Conservation (phyloP, 2,113 vertebrate species). For the Oostethus manadensis region DNA sequence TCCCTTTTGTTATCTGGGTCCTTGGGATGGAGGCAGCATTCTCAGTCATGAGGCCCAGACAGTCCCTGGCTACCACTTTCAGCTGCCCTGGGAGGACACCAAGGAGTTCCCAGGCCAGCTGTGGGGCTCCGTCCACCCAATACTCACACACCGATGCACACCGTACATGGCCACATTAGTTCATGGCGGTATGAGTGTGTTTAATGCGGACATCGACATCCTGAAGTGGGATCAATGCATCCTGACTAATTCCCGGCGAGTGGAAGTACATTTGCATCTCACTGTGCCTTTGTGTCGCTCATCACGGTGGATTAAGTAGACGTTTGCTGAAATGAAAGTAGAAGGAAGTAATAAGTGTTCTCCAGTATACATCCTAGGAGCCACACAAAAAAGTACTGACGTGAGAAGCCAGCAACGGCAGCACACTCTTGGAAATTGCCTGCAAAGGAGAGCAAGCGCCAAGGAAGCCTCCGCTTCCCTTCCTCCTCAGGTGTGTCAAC, state of each 20-base stretch:
- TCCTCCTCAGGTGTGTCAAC: conserved; percentile 18
- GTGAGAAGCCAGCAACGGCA: conserved; percentile 15
- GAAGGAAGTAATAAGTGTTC: neutral
- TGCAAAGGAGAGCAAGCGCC: neutral
- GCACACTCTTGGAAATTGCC: conserved; percentile 10
- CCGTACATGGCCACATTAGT: too few species aligned
- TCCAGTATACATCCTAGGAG: conserved; percentile 6
- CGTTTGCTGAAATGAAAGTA: conserved; percentile 1
- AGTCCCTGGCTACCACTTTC: too few species aligned
- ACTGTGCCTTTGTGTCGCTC: conserved; percentile 17
- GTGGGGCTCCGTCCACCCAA: too few species aligned
- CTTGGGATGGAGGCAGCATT: too few species aligned
- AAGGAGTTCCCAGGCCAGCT: too few species aligned
- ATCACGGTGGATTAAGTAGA: conserved; percentile 23
- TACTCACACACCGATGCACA: too few species aligned
- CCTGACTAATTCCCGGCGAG: conserved; percentile 48
- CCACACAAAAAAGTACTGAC: neutral
- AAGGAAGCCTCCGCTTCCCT: conserved; percentile 13
- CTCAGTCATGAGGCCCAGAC: too few species aligned
- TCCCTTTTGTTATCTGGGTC: too few species aligned
- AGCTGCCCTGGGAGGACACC: too few species aligned
- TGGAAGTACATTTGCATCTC: conserved; percentile 44
- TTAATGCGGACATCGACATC: neutral
- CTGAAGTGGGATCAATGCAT: conserved; percentile 35
- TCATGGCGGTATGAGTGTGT: neutral